Evolutionary conservation across 2,888 invertebrate species (phyloP).

Genomic region (Lasioglossum lativentre): DNA sequence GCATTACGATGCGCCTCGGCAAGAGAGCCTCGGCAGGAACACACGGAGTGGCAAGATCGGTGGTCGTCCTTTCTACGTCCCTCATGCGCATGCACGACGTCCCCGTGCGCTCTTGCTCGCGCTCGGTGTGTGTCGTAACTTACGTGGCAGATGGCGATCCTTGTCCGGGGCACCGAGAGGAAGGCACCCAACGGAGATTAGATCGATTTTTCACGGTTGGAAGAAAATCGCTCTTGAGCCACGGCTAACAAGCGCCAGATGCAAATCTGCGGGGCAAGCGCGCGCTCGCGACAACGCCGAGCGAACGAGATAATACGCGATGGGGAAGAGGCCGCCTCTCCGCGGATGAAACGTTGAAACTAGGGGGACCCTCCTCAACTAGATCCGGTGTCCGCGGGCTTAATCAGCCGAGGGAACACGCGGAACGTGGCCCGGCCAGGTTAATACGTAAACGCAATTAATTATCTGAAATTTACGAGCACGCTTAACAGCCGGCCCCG

Average conservation of each 20-base stretch:
- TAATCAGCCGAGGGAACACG: conserved; percentile 37
- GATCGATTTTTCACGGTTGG: conserved; percentile 81
- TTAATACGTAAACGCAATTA: conserved; percentile 66
- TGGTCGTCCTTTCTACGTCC: conserved; percentile 56
- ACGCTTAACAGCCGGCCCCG: conserved; percentile 38
- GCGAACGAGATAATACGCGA: conserved; percentile 39
- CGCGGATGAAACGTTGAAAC: conserved; percentile 38
- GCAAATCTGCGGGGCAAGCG: conserved; percentile 73
- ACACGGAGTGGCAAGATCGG: conserved; percentile 46
- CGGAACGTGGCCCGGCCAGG: conserved; percentile 14
- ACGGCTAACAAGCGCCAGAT: conserved; percentile 80
- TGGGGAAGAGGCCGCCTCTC: not conserved
- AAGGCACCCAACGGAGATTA: conserved; percentile 76
- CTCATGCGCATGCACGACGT: conserved; percentile 48
- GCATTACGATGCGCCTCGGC: conserved; percentile 46
- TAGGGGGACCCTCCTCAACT: conserved; percentile 47
- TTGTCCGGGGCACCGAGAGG: conserved; percentile 47
- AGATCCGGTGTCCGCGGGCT: conserved; percentile 46
- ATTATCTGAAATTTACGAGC: conserved; percentile 68
- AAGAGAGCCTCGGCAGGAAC: conserved; percentile 16
- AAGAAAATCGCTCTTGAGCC: conserved; percentile 74
- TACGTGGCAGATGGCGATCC: conserved; percentile 78
- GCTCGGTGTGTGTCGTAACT: conserved; percentile 77
- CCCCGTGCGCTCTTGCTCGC: conserved; percentile 32
- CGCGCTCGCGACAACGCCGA: conserved; percentile 43